Evolutionary conservation across 2,888 invertebrate species (phyloP).

Genomic region (Brachynemurus nebulosus): DNA sequence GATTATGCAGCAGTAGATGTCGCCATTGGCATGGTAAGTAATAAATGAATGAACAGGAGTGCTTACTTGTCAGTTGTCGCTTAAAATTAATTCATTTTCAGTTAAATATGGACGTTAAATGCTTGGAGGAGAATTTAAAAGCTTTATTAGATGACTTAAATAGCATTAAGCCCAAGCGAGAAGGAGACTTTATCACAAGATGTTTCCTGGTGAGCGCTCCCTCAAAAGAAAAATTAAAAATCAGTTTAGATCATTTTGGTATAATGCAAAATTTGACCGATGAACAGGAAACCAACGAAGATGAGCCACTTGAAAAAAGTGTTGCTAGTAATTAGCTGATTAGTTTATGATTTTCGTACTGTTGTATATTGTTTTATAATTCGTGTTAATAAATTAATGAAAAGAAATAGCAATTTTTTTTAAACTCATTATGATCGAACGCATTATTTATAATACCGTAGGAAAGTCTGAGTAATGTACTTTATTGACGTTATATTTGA

Average conservation of each 20-base stretch:
- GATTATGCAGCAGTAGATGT: constrained; percentile 55
- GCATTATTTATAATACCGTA: too few relatives aligned
- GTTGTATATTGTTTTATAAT: too few relatives aligned
- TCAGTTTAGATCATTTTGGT: constrained; percentile 46
- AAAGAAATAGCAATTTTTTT: too few relatives aligned
- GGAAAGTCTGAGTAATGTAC: too few relatives aligned
- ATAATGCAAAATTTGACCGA: too few relatives aligned
- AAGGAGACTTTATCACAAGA: constrained; percentile 57
- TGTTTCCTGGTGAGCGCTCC: constrained; percentile 49
- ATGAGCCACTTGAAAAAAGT: too few relatives aligned
- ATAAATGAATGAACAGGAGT: not conserved
- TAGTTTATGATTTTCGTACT: too few relatives aligned
- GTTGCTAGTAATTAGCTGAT: too few relatives aligned
- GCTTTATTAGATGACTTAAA: constrained; percentile 51
- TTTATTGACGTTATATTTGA: too few relatives aligned
- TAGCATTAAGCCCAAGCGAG: constrained; percentile 47
- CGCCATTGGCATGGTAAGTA: constrained; percentile 54
- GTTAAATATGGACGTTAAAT: constrained; percentile 57
- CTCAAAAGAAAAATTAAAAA: constrained; percentile 49
- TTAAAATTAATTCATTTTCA: constrained; percentile 24
- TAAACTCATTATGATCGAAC: too few relatives aligned
- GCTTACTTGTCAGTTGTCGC: not conserved
- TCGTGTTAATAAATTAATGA: too few relatives aligned
- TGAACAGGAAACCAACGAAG: too few relatives aligned
- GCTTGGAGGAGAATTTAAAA: constrained; percentile 59